Base-by-base conservation (phyloP, 2,888 invertebrate species). In the Pseudococcus viburni region DNA sequence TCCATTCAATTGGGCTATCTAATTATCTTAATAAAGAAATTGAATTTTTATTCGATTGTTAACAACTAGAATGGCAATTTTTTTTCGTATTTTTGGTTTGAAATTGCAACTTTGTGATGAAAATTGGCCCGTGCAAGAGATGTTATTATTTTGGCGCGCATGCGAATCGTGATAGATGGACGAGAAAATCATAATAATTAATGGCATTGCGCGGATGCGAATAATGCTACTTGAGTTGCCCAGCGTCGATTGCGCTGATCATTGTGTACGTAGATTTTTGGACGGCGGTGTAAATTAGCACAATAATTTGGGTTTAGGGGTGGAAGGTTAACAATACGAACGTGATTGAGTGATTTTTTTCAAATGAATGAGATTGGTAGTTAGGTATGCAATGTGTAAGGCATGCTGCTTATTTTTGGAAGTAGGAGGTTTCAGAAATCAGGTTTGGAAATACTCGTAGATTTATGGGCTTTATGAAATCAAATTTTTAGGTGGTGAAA, bases 111-210 rank as follows among this genome's bases (percentile, higher is more conserved):
- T 59, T 59, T 59, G 7, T 59, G 33, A 73, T 73, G 33, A 73
- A 73, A 73, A 73, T 33, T 12, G 26, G 33, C 6, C 68, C 26
- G 68, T 12, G 68, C 4, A 68, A 68, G n/a, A 19, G 64, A 64
- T 22, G 26, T 26, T 73, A 73, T 73, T 73, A 73, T 26, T 73
- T 73, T 26, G 68, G 68, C 33, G 22, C 33, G 22, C 2, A 33
- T 73, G 68, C 68, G 33, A 73, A 33, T 73, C 68, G 68, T 73
- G 68, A 73, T 6, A 73, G 68, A 33, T 73, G 33, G 26, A 73
- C 68, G 68, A 73, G 68, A 26, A 73, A 73, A 73, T 73, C 9
- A 73, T 26, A 73, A 73, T 73, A 73, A 73, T 73, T 73, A 73
- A 11, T 33, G 33, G 59, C 8, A 26, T 26, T 26, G 26, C 33